Conservation (phyloP, 1,140 invertebrate species). For the Pseudobourletiella spinata region DNA sequence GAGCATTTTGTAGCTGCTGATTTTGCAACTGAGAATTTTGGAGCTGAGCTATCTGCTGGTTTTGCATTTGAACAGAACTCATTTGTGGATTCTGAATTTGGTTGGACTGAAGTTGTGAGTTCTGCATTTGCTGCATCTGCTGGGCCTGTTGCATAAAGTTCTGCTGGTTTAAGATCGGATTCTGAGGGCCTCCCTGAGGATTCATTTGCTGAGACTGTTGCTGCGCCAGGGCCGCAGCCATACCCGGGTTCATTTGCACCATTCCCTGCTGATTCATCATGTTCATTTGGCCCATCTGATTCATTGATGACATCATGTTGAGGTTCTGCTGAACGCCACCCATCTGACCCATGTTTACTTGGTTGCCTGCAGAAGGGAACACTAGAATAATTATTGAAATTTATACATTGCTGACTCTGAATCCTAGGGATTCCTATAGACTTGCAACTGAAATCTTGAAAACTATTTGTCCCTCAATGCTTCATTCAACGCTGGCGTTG, state of each 20-base stretch:
- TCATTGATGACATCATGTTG: slow-evolving; percentile 19
- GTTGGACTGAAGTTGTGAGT: background rate
- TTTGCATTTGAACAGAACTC: slow-evolving; percentile 18
- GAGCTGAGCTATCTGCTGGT: slow-evolving; percentile 13
- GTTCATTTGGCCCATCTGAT: slow-evolving; percentile 11
- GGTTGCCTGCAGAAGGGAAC: too few species aligned
- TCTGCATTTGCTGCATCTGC: background rate
- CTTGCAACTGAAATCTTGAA: too few species aligned
- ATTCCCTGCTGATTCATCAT: slow-evolving; percentile 25
- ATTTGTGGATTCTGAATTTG: background rate
- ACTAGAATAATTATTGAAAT: too few species aligned
- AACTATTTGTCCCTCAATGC: too few species aligned
- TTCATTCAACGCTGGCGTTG: too few species aligned
- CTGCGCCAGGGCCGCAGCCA: background rate
- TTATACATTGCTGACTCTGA: too few species aligned
- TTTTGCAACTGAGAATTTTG: background rate
- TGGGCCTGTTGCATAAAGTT: background rate
- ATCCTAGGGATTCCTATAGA: too few species aligned
- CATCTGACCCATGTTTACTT: slow-evolving; percentile 13
- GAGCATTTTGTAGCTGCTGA: background rate
- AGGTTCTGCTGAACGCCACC: slow-evolving; percentile 17
- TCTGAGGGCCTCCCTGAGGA: background rate
- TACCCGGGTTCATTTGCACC: slow-evolving; percentile 7
- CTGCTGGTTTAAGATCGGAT: background rate
- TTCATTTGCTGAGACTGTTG: background rate